A percentile compares a stretch with the other conserved stretches of the same genome.
Conservation (phyloP, 2,113 vertebrate genomes). For the Poeciliopsis prolifica region DNA sequence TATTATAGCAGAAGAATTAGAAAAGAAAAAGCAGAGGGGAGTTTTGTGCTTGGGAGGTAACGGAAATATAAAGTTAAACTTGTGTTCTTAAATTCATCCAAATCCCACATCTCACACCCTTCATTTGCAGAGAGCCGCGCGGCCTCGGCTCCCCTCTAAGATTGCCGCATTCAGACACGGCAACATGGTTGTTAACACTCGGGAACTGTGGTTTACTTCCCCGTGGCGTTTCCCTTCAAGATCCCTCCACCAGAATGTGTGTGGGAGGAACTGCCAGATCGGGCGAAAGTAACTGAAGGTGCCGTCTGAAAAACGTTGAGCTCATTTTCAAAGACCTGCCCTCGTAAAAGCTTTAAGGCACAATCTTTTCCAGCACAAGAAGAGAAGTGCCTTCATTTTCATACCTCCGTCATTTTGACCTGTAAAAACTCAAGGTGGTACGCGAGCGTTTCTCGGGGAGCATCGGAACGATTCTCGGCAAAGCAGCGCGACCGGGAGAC, state of each 20-base stretch:
- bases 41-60: slow-evolving; percentile 24
- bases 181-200: slow-evolving; percentile 51
- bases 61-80: slow-evolving; percentile 36
- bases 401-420: background rate
- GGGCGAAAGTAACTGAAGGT: slow-evolving; percentile 22
- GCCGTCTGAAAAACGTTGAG: slow-evolving; percentile 25
- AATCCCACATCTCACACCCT: slow-evolving; percentile 54
- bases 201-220: slow-evolving; percentile 33
- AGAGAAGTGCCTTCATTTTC: background rate
- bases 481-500: slow-evolving; percentile 15
- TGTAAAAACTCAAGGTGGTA: background rate
- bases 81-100: slow-evolving; percentile 56
- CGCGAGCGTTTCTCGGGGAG: background rate
- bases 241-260: slow-evolving; percentile 30
- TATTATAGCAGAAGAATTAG: background rate
- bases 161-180: slow-evolving; percentile 32
- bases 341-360: background rate
- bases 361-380: background rate
- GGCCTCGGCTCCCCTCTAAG: slow-evolving; percentile 8
- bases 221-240: slow-evolving; percentile 2
- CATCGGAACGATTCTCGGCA: slow-evolving; percentile 14
- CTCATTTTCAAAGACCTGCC: slow-evolving; percentile 27
- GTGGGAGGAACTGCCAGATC: slow-evolving; percentile 32
- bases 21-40: slow-evolving; percentile 6
- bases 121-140: slow-evolving; percentile 57